Evolutionary conservation across 2,888 invertebrate species (phyloP), one percentile per base, ranked within the genome.

Genomic region (Ariolimax columbianus): DNA sequence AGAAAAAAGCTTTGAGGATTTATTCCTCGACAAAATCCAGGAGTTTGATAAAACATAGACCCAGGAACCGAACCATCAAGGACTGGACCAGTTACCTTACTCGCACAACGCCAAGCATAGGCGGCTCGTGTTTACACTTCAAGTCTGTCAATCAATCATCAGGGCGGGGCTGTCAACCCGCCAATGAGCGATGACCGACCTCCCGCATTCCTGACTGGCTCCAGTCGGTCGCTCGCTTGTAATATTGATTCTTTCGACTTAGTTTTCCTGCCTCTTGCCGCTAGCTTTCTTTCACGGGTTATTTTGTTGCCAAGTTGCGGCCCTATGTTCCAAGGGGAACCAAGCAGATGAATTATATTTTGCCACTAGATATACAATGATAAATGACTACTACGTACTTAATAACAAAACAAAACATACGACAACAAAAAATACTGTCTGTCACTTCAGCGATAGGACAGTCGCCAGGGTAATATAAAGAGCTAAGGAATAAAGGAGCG

Each of bases 231-330:
- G 83, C 51, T 36, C 55, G 66, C 77, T 38, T 55, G 55, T 51
- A 11, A 55, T 83, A 78, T 83, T 78, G 83, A 83, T 83, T 83
- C 68, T 77, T 83, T 17, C 55, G 70, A 30, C 80, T 19, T 30
- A 36, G n/a, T 30, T 23, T 40, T 81, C 68, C 40, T 47, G 26
- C 30, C 23, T 26, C 26, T 70, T 23, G 47, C 51, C 66, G 55
- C 23, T 55, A 55, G 55, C 19, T 47, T 55, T 55, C 55, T 23
- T 6, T 55, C 55, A 2, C 23, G 55, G 17, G 55, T 19, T 55
- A 55, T 19, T 55, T 55, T 55, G 19, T 55, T 55, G 17, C 19
- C 55, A 3, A 3, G 6, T 6, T 55, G n/a, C n/a, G n/a, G n/a
- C n/a, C n/a, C n/a, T n/a, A n/a, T n/a, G n/a, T n/a, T n/a, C n/a